Conservation (phyloP, 2,888 invertebrate species). For the Sesia bembeciformis region DNA sequence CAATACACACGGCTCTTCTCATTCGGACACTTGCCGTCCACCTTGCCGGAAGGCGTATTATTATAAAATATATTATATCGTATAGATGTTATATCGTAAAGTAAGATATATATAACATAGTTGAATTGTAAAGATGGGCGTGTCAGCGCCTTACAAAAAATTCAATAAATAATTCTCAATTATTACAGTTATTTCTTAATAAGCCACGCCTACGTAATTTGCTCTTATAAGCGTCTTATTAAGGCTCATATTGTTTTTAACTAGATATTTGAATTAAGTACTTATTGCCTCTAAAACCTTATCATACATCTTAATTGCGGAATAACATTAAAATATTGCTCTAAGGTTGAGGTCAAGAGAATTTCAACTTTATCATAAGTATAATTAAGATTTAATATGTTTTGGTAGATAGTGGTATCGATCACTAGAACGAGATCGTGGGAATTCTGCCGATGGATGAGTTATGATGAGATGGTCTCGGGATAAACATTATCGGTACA, state of each 20-base stretch:
- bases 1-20: no score
- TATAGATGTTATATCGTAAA: not conserved
- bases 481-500: slow-evolving; percentile 22
- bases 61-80: no score
- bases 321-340: slow-evolving; percentile 72
- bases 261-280: slow-evolving; percentile 71
- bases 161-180: slow-evolving; percentile 27
- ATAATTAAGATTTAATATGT: slow-evolving; percentile 36
- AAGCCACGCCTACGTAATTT: slow-evolving; percentile 48
- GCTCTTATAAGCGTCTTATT: slow-evolving; percentile 49
- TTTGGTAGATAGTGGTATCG: slow-evolving; percentile 40
- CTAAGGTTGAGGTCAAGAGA: slow-evolving; percentile 30
- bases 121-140: not conserved
- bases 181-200: slow-evolving; percentile 21
- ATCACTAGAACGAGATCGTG: slow-evolving; percentile 71
- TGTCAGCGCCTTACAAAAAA: not conserved
- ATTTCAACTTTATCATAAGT: slow-evolving; percentile 31
- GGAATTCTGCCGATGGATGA: slow-evolving; percentile 59
- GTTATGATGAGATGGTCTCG: slow-evolving; percentile 45
- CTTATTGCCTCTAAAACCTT: slow-evolving; percentile 66
- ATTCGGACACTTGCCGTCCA: no score
- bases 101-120: not conserved
- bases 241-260: slow-evolving; percentile 51
- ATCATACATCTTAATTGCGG: slow-evolving; percentile 74
- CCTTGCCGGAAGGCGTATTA: no score